Evolutionary conservation across 2,888 invertebrate species (phyloP).

Genomic region (Drosophila tripunctata): DNA sequence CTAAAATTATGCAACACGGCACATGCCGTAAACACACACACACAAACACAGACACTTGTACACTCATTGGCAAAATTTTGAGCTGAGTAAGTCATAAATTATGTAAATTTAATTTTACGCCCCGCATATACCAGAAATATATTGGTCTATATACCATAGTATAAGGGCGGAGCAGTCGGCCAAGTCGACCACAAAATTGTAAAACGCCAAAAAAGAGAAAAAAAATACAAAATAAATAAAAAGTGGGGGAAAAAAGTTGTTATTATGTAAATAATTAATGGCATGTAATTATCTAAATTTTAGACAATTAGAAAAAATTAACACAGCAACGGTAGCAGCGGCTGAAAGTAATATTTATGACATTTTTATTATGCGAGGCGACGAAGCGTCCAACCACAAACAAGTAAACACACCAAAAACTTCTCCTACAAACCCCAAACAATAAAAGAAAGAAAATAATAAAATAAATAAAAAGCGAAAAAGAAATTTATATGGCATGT

Average conservation of each 20-base stretch:
- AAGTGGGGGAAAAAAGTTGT: constrained; percentile 43
- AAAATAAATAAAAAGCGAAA: constrained; percentile 20
- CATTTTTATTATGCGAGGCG: constrained; percentile 73
- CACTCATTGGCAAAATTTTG: constrained; percentile 40
- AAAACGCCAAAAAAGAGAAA: constrained; percentile 7
- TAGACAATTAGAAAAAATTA: constrained; percentile 81
- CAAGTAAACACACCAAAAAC: constrained; percentile 10
- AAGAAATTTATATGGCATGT: constrained; percentile 52
- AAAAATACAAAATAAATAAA: background rate
- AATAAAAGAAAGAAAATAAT: constrained; percentile 8
- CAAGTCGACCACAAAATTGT: constrained; percentile 58
- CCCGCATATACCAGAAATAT: constrained; percentile 55
- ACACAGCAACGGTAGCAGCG: constrained; percentile 39
- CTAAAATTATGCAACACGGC: constrained; percentile 78
- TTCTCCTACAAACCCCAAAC: background rate
- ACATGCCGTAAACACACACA: constrained; percentile 52
- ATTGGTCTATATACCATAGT: constrained; percentile 22
- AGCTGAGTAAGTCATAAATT: constrained; percentile 80
- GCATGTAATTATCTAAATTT: constrained; percentile 82
- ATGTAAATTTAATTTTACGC: constrained; percentile 79
- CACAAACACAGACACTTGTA: constrained; percentile 13
- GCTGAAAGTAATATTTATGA: constrained; percentile 61
- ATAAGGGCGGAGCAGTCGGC: constrained; percentile 23
- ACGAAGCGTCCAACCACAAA: constrained; percentile 29
- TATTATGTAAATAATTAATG: constrained; percentile 82